Base-by-base conservation (phyloP, 2,888 invertebrate species). In the Andrena praecox region DNA sequence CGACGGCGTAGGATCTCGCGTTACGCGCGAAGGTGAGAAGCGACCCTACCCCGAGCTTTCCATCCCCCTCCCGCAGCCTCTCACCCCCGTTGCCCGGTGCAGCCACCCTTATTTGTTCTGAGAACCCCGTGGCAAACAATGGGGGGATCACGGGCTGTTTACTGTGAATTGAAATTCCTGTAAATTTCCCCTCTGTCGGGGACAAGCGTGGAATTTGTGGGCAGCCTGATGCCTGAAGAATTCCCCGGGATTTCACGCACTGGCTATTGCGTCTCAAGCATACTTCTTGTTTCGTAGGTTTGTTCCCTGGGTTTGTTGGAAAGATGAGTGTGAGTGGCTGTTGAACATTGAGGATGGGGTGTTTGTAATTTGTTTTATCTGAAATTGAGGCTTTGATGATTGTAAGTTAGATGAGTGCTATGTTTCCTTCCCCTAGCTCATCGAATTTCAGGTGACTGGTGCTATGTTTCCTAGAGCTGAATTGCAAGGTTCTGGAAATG, bases 161-260 rank as follows among this genome's bases (percentile, higher is more conserved):
- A 85, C 87, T 66, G 56, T 81, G 86, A 86, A 87, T 86, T 82
- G 85, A 87, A 86, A 82, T 86, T 74, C 84, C 82, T 77, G 84
- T 80, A 86, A 87, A 87, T 87, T 85, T 85, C 80, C 74, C 42
- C 78, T 72, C 69, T 78, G 81, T 60, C 56, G 24, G 62, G 33
- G 20, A 12, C 59, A 24, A 31, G 24, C 56, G 27, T 24, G 77
- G 42, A 20, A 59, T 60, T 70, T 50, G 63, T n/a, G 73, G 50
- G 20, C 27, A 33, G 42, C 5, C 67, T 12, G 20, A 62, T 50
- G 63, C 27, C 62, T 35, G 56, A n/a, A 56, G 63, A 59, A 80
- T 78, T 68, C 72, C 50, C 35, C 20, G 33, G 64, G 56, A 78
- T 72, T 24, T 31, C 7, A n/a, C 8, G 12, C 27, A 56, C 6